These are phyloP conservation scores for Octomys mimax DNA, from an alignment of 2,797 vertebrate species.

Conservation along the genomic window DNA sequence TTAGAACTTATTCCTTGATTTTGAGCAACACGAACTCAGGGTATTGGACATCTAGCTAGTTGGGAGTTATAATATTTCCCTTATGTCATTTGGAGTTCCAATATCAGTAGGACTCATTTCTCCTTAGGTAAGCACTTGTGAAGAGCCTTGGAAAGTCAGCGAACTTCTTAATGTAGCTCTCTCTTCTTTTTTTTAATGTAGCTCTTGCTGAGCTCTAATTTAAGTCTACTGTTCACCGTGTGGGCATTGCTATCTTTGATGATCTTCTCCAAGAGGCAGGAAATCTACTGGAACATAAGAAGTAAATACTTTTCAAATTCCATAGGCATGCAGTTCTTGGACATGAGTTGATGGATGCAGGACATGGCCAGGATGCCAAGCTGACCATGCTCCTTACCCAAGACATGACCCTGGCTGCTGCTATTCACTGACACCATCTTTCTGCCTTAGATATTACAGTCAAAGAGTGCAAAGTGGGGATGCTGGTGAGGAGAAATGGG, in stretches of 20 bases:
- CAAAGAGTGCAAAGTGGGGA: conserved; percentile 98
- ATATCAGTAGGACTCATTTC: conserved; percentile 96
- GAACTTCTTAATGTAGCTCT: conserved; percentile 98
- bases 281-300: conserved; percentile 99
- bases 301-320: conserved; percentile 99
- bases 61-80: background rate
- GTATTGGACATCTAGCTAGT: background rate
- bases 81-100: background rate
- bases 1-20: background rate
- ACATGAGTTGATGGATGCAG: conserved; percentile 99
- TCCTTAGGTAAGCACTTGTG: conserved; percentile 96
- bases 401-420: conserved; percentile 87
- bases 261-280: conserved; percentile 98
- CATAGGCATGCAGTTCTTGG: conserved; percentile 99
- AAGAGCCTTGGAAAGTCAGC: conserved; percentile 98
- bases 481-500: conserved; percentile 96
- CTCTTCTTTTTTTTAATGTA: conserved; percentile 94
- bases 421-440: conserved; percentile 91
- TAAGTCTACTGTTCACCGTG: conserved; percentile 95
- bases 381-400: conserved; percentile 92
- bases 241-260: conserved; percentile 95
- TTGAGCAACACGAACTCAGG: background rate
- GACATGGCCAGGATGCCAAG: conserved; percentile 97
- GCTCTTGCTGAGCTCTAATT: conserved; percentile 96
- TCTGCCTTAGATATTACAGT: conserved; percentile 93